These are phyloP conservation scores for Champsocephalus gunnari DNA, from an alignment of 2,797 vertebrate species.

Conservation along the genomic window DNA sequence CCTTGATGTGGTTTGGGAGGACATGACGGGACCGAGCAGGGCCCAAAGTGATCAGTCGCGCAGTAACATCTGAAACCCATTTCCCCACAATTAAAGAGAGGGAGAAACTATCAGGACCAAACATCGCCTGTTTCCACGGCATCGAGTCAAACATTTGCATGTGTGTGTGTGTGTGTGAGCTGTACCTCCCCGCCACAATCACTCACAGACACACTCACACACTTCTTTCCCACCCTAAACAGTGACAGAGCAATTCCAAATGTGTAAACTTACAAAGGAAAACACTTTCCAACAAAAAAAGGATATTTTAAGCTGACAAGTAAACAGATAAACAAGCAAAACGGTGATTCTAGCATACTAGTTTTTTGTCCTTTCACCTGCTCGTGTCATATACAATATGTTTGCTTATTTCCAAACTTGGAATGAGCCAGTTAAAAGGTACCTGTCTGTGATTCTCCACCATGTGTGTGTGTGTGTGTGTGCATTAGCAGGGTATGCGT, in stretches of 20 bases:
- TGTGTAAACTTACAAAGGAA: conserved; percentile 78
- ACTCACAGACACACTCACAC: conserved; percentile 59
- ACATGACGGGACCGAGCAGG: conserved; percentile 80
- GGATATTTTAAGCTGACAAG: conserved; percentile 4
- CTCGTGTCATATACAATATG: conserved; percentile 1
- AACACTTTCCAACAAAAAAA: conserved; percentile 63
- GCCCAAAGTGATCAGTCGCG: conserved; percentile 84
- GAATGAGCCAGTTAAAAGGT: background rate
- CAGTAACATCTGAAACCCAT: conserved; percentile 88
- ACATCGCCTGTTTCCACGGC: conserved; percentile 85
- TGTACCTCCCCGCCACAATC: conserved; percentile 58
- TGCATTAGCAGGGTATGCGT: conserved; percentile 39
- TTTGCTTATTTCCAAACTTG: background rate
- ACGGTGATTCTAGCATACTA: no score
- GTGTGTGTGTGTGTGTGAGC: conserved; percentile 53
- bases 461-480: conserved; percentile 13
- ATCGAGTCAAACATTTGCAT: conserved; percentile 80
- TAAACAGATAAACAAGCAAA: conserved; percentile 7
- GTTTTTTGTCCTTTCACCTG: conserved; percentile 36
- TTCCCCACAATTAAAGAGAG: conserved; percentile 87
- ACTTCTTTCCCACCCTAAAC: conserved; percentile 74
- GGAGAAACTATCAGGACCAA: conserved; percentile 85
- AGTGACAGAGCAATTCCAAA: conserved; percentile 83
- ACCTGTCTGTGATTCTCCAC: conserved; percentile 14
- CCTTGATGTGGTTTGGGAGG: conserved; percentile 87